Percentiles rank a stretch among this genome's conserved stretches.
Evolutionary conservation across 2,797 vertebrate genomes (phyloP).

Genomic region (Novumbra hubbsi): DNA sequence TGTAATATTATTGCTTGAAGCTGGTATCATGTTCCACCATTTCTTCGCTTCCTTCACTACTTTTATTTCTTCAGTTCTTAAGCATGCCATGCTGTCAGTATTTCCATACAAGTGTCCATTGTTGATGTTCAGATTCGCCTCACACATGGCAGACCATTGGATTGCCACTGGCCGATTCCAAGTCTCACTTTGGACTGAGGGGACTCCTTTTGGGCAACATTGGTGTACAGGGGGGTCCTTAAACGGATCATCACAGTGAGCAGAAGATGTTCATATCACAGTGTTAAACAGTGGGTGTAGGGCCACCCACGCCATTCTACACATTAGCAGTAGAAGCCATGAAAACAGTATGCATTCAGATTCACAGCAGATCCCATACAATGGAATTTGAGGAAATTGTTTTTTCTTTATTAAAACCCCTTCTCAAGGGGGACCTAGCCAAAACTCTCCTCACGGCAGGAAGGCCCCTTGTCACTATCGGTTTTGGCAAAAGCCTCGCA

Average conservation of each 20-base stretch:
- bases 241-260: conserved; percentile 88
- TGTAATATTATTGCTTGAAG: conserved; percentile 75
- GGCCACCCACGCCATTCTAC: conserved; percentile 44
- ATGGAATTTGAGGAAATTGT: conserved; percentile 40
- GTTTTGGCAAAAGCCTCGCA: conserved; percentile 93
- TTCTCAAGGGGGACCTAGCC: conserved; percentile 35
- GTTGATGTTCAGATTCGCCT: conserved; percentile 22
- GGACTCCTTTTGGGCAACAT: conserved; percentile 61
- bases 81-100: conserved; percentile 41
- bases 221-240: conserved; percentile 75
- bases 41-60: conserved; percentile 34
- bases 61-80: conserved; percentile 28
- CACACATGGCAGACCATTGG: conserved; percentile 17
- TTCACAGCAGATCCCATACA: conserved; percentile 30
- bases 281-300: conserved; percentile 63
- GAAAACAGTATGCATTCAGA: conserved; percentile 26
- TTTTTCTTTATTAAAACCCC: conserved; percentile 9
- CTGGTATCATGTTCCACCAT: conserved; percentile 54
- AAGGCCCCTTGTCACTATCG: conserved; percentile 77
- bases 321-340: conserved; percentile 24
- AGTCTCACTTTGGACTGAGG: conserved; percentile 70
- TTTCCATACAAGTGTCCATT: conserved; percentile 31
- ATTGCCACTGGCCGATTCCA: conserved; percentile 46
- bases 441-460: conserved; percentile 31
- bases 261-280: conserved; percentile 76